A percentile compares a stretch with the other conserved stretches of the same genome.
These are phyloP conservation scores for Amazona vittata DNA, from an alignment of 2,113 vertebrate genomes.

Conservation along the genomic window DNA sequence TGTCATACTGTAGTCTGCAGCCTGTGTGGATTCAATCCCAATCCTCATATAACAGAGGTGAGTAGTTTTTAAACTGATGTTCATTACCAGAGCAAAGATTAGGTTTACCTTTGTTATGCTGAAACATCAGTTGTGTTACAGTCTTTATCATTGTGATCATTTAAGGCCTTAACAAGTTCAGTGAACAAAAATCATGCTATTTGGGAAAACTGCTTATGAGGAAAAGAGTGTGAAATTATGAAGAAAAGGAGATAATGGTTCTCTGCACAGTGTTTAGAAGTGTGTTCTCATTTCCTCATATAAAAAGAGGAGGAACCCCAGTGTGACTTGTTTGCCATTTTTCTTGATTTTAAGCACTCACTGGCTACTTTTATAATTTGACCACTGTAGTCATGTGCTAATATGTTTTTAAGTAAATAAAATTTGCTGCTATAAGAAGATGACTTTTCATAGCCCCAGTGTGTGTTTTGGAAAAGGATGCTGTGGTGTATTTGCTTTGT, in stretches of 20 bases:
- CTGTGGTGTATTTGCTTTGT: background rate
- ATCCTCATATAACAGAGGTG: conserved; percentile 86
- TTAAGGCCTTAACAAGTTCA: background rate
- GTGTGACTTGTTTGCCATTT: background rate
- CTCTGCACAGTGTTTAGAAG: background rate
- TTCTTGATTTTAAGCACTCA: background rate
- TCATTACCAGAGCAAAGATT: background rate
- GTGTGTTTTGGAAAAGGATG: background rate
- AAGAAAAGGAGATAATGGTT: background rate
- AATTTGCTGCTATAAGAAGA: background rate
- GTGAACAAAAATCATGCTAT: background rate
- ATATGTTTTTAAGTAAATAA: background rate
- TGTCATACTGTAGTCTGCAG: conserved; percentile 93
- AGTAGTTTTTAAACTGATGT: conserved; percentile 64
- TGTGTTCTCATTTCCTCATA: background rate
- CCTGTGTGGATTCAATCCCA: conserved; percentile 95
- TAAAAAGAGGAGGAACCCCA: background rate
- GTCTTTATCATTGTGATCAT: rapidly evolving
- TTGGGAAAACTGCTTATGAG: background rate
- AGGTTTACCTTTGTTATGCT: background rate
- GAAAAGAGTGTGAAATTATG: background rate
- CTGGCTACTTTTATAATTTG: background rate
- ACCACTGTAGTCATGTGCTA: background rate
- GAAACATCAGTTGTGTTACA: background rate
- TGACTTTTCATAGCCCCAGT: background rate